Conservation (phyloP, 2,888 invertebrate genomes). For the Nephrotoma guestfalica region DNA sequence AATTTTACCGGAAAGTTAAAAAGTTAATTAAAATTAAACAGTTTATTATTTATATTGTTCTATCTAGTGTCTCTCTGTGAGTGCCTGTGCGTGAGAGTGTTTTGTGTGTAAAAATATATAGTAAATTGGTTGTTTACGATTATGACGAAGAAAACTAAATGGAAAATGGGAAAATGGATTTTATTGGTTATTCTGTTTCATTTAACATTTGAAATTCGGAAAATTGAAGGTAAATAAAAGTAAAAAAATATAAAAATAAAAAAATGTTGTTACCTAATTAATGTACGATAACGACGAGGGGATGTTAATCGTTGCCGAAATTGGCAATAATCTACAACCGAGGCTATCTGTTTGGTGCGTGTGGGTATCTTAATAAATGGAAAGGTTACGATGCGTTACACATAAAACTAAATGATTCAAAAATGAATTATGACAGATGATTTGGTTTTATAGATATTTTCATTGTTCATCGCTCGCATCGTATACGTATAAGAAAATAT, state of each 20-base stretch:
- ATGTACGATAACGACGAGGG: not conserved
- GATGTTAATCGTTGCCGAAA: not conserved
- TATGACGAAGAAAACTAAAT: not conserved
- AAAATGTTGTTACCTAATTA: not conserved
- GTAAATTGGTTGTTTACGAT: not conserved
- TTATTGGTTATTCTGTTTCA: not conserved
- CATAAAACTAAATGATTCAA: not conserved
- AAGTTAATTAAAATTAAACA: not conserved
- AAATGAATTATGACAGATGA: not conserved
- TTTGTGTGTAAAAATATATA: not conserved
- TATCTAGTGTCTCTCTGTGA: not conserved
- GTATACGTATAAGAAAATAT: not conserved
- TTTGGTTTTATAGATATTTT: not conserved
- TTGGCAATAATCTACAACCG: not conserved
- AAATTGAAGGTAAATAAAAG: not conserved
- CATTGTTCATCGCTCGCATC: not conserved
- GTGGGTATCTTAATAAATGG: not conserved
- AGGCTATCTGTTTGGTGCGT: not conserved
- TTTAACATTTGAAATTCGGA: not conserved
- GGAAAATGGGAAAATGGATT: not conserved
- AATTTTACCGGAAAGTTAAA: not conserved
- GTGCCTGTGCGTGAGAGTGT: not conserved
- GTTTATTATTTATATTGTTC: not conserved
- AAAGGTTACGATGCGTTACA: not conserved
- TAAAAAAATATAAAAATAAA: not conserved